Conservation (phyloP, 2,797 vertebrate genomes). For the Syngnathus rostellatus region DNA sequence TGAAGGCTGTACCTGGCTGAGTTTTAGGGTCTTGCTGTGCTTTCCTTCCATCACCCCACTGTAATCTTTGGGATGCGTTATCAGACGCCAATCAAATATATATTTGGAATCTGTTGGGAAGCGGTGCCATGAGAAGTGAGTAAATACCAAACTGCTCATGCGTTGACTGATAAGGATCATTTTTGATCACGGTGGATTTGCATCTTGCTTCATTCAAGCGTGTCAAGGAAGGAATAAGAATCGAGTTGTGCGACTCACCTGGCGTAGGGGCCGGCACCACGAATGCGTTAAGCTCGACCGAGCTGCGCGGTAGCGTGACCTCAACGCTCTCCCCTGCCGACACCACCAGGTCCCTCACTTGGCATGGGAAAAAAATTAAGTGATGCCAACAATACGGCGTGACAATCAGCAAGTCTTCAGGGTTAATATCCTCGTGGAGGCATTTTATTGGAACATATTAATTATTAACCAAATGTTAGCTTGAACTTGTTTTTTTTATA, state of each 20-base stretch:
- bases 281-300: slow-evolving; percentile 88
- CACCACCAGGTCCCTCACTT: slow-evolving; percentile 83
- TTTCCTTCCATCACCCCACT: slow-evolving; percentile 92
- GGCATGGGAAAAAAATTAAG: slow-evolving; percentile 19
- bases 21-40: slow-evolving; percentile 77
- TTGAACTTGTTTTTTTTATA: background rate
- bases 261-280: slow-evolving; percentile 73
- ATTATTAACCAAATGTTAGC: background rate
- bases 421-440: background rate
- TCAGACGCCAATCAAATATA: slow-evolving; percentile 85
- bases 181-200: slow-evolving; percentile 3
- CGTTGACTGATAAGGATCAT: slow-evolving; percentile 10
- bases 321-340: slow-evolving; percentile 88
- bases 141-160: background rate
- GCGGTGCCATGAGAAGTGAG: background rate
- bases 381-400: slow-evolving; percentile 3
- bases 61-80: slow-evolving; percentile 89
- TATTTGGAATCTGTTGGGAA: slow-evolving; percentile 74
- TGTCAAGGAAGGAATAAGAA: slow-evolving; percentile 9
- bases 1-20: slow-evolving; percentile 80
- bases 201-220: background rate
- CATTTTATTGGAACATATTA: background rate
- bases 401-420: background rate
- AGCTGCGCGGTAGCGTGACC: slow-evolving; percentile 83
- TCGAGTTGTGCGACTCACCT: slow-evolving; percentile 58